Conservation (phyloP, 2,888 invertebrate genomes). For the Nemapogon koenigi region DNA sequence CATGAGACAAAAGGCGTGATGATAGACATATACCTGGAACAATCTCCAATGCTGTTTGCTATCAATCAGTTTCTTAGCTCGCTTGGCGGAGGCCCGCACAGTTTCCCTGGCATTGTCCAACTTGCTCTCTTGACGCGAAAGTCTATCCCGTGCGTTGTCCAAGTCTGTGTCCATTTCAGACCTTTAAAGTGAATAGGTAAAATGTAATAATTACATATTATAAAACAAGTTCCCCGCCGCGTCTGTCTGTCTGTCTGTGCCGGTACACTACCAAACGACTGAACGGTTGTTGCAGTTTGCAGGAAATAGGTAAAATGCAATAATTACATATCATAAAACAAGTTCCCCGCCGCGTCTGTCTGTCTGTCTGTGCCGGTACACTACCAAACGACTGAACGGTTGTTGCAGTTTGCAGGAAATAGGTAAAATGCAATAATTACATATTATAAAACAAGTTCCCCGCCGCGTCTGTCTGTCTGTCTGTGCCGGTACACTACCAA, state of each 20-base stretch:
- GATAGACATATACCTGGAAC: constrained; percentile 41
- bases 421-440: background rate
- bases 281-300: background rate
- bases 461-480: too few relatives aligned
- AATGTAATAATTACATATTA: background rate
- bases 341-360: too few relatives aligned
- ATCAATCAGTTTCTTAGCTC: constrained; percentile 44
- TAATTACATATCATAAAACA: too few relatives aligned
- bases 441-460: too few relatives aligned
- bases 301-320: background rate
- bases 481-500: too few relatives aligned
- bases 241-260: too few relatives aligned
- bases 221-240: too few relatives aligned
- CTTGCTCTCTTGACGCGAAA: constrained; percentile 32
- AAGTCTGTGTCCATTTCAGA: constrained; percentile 36
- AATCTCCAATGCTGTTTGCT: constrained; percentile 16
- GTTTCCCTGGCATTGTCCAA: constrained; percentile 41
- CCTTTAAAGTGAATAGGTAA: constrained; percentile 20
- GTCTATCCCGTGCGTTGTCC: constrained; percentile 34
- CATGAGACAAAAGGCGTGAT: too few relatives aligned
- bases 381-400: too few relatives aligned
- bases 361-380: too few relatives aligned
- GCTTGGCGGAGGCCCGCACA: constrained; percentile 30
- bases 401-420: background rate
- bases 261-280: too few relatives aligned